Base-by-base conservation (phyloP, 2,797 vertebrate species). In the Alexandromys oeconomus region DNA sequence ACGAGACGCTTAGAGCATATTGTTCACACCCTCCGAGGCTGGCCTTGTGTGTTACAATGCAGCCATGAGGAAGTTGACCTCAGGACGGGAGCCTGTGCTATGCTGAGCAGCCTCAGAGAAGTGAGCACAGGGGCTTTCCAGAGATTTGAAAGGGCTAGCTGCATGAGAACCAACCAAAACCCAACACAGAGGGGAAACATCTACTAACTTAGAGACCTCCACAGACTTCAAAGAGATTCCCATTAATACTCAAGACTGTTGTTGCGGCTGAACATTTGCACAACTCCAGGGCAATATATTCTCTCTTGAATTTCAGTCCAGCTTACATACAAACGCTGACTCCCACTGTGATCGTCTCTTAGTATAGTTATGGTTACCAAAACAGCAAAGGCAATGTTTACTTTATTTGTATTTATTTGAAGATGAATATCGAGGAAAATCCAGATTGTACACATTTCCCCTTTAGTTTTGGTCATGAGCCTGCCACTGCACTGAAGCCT, bases 401-500 rank as follows among this genome's bases (percentile, higher is more conserved):
- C 6, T 54, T 19, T 65, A 17, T 61, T 34, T 63, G 11, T 48
- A 23, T n/a, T 77, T 65, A 51, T 59, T 37, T 48, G 15, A 74
- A 37, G 76, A 57, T 48, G 12, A 46, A 23, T 46, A 43, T 85
- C 27, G 87, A 87, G 51, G 10, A n/a, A 51, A 65, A 10, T 25
- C 82, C 73, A 63, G 17, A 61, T 7, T 2, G 0, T 3, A 34
- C 69, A 57, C 74, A 71, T 23, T 19, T 59, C 43, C 9, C 57
- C 77, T n/a, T 59, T 23, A 17, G 92, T 67, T 91, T 13, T 7
- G 19, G 65, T 81, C 90, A 43, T 46, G 13, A 43, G 27, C 1
- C 21, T 25, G 8, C 25, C 85, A 11, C 69, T 4, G 27, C 65
- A 1, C 0, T 2, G 34, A 17, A 27, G 6, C 31, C 23, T 0